Evolutionary conservation across 2,888 invertebrate species (phyloP), one percentile per base, ranked within the genome.

Genomic region (Trichacis sp.): DNA sequence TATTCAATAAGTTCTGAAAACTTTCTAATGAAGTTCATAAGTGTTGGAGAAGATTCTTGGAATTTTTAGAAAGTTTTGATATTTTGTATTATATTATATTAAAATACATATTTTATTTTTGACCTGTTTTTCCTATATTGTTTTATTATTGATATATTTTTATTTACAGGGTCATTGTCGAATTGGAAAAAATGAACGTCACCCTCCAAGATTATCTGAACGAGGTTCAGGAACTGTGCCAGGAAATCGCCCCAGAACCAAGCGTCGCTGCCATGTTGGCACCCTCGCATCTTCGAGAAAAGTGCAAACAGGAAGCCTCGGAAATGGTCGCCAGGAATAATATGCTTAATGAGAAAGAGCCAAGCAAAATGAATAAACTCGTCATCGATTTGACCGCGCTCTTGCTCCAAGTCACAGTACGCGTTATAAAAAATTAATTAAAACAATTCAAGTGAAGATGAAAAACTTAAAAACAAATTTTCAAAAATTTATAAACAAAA

Each of bases 361-460:
- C 92, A 5, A 85, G 88, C 11, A 88, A 88, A 64, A 88, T 95
- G 78, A 86, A 95, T 64, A 90, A 91, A 68, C 87, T 98, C 56
- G 92, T 98, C 15, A 93, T 94, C 53, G 93, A 94, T 83, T 87
- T 98, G 49, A 94, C 96, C 14, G 95, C 96, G 1, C 87, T 98
- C 29, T 91, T 98, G 90, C 86, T 95, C 48, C 95, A 96, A 88
- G 91, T 96, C 1, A 93, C 93, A 86, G 89, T 89, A 79, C 74
- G 19, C 60, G n/a, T n/a, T n/a, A n/a, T n/a, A n/a, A n/a, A n/a
- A n/a, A n/a, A n/a, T n/a, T n/a, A n/a, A n/a, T n/a, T n/a, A n/a
- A n/a, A n/a, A n/a, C n/a, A n/a, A n/a, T n/a, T n/a, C n/a, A n/a
- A n/a, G n/a, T n/a, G n/a, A n/a, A n/a, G n/a, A n/a, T n/a, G n/a